Evolutionary conservation across 2,113 vertebrate genomes (phyloP).

Genomic region (Pseudorectes ferrugineus): DNA sequence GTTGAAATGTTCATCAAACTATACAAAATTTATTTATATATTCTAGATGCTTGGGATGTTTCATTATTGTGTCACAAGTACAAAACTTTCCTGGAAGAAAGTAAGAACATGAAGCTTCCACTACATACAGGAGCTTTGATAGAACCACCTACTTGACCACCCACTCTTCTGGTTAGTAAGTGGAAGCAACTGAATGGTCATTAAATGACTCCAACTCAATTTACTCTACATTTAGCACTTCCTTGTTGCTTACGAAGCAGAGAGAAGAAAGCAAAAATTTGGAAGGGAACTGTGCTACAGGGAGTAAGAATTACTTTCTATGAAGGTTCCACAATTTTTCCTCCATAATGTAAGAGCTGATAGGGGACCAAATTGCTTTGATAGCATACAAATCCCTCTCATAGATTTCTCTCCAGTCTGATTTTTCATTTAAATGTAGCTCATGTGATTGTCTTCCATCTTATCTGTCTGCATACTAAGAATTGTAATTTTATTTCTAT

Average conservation of each 20-base stretch:
- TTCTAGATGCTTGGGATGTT: background rate
- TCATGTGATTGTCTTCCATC: background rate
- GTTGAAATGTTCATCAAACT: background rate
- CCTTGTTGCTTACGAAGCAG: background rate
- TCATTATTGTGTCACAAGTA: background rate
- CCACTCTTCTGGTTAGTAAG: background rate
- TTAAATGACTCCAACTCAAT: background rate
- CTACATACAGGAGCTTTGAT: background rate
- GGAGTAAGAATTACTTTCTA: background rate
- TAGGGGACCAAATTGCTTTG: background rate
- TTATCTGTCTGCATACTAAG: background rate
- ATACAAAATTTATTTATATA: background rate
- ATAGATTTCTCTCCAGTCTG: background rate
- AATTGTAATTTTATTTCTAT: background rate
- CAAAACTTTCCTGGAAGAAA: background rate
- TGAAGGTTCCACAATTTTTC: background rate
- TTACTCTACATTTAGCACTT: background rate
- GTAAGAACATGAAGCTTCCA: background rate
- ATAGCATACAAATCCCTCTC: background rate
- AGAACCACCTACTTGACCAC: background rate
- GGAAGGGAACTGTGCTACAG: background rate
- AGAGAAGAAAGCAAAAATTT: background rate
- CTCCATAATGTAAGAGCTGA: fast-evolving
- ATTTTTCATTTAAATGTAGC: background rate
- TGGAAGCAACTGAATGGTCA: background rate